Conservation (phyloP, 2,797 vertebrate species). For the Platyrinchus mystaceus region DNA sequence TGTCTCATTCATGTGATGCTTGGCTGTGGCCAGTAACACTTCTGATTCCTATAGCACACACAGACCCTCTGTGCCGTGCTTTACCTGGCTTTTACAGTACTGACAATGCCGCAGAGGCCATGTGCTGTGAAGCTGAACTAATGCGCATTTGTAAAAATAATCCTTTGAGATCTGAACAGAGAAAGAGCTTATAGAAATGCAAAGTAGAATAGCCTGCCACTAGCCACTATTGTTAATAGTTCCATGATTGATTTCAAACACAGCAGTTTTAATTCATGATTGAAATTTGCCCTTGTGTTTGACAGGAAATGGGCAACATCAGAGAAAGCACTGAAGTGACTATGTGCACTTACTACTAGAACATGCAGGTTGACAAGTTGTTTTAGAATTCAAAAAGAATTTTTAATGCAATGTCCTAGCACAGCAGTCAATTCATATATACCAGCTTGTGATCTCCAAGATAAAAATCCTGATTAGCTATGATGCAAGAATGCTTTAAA, state of each 20-base stretch:
- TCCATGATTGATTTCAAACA: background rate
- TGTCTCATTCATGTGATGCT: background rate
- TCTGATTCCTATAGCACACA: background rate
- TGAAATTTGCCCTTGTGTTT: conserved; percentile 21
- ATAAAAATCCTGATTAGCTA: conserved; percentile 52
- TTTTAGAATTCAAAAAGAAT: conserved; percentile 43
- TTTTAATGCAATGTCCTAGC: conserved; percentile 11
- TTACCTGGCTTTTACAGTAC: background rate
- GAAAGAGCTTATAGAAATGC: background rate
- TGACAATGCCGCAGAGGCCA: background rate
- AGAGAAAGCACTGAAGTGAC: background rate
- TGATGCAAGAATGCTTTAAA: conserved; percentile 44
- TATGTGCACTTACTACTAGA: background rate
- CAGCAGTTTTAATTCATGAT: background rate
- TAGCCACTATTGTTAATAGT: background rate
- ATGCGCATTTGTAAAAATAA: background rate
- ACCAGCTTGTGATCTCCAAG: conserved; percentile 21
- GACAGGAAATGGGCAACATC: background rate
- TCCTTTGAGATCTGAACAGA: background rate
- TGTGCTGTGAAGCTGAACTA: background rate
- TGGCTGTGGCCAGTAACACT: background rate
- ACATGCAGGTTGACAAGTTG: conserved; percentile 5
- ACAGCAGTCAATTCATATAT: background rate
- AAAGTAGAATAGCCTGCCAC: background rate
- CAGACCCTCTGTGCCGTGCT: background rate